Percentiles rank a stretch among this genome's conserved stretches.
These are phyloP conservation scores for Chrysotoxum bicinctum DNA, from an alignment of 2,888 invertebrate species.

Conservation along the genomic window DNA sequence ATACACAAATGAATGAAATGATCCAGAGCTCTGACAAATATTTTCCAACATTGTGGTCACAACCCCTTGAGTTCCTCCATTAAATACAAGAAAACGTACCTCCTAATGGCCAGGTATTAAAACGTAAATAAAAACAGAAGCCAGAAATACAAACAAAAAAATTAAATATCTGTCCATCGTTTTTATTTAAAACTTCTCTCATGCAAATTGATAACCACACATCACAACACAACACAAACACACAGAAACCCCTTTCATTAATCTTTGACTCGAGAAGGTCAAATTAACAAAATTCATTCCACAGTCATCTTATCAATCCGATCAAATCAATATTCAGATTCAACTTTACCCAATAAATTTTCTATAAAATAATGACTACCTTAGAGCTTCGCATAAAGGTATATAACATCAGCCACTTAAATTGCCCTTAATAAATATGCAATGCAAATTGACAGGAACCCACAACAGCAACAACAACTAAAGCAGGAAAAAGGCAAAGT, in stretches of 20 bases:
- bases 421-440: slow-evolving; percentile 72
- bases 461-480: slow-evolving; percentile 4
- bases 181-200: neutral
- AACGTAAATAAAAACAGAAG: no score
- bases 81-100: no score
- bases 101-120: no score
- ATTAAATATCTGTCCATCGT: neutral
- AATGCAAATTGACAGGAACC: slow-evolving; percentile 71
- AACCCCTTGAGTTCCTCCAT: no score
- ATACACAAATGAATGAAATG: no score
- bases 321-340: slow-evolving; percentile 70
- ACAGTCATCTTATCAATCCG: slow-evolving; percentile 51
- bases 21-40: no score
- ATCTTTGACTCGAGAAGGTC: slow-evolving; percentile 15
- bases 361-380: slow-evolving; percentile 72
- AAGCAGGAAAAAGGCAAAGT: neutral
- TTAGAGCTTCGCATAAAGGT: neutral
- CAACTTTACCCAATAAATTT: slow-evolving; percentile 61
- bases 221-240: neutral
- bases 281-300: slow-evolving; percentile 29
- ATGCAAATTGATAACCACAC: neutral
- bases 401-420: slow-evolving; percentile 28
- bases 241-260: neutral
- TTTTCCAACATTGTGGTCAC: no score
- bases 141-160: no score